phyloP scores from a whole-genome alignment of 2,888 invertebrate genomes.

The Choreutis nemorana region DNA sequence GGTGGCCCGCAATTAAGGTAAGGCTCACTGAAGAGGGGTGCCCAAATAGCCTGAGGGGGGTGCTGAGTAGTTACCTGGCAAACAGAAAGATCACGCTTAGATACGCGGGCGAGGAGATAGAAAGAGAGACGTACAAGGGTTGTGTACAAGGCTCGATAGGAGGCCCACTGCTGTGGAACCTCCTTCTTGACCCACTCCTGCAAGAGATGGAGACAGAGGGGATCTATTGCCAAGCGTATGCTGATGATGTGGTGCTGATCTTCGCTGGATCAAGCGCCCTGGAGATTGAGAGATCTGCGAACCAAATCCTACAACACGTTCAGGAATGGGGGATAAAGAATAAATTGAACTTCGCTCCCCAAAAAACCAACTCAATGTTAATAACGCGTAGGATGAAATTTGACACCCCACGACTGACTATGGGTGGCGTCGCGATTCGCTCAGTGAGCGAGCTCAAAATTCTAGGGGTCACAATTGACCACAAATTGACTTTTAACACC shows the following conservation, averaged over 20 bases:
- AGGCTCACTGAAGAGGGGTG: conserved; percentile 7
- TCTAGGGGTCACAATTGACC: background rate
- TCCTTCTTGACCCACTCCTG: conserved; percentile 8
- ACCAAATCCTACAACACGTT: conserved; percentile 2
- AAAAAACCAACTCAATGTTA: conserved; percentile 9
- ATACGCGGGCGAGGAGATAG: background rate
- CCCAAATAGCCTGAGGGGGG: conserved; percentile 5
- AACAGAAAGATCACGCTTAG: background rate
- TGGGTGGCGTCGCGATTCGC: conserved; percentile 3
- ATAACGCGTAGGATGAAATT: conserved; percentile 8
- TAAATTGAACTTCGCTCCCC: conserved; percentile 9
- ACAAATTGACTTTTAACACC: conserved; percentile 6
- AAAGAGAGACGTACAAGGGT: conserved; percentile 7
- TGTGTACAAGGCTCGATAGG: conserved; percentile 10
- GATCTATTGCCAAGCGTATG: conserved; percentile 6
- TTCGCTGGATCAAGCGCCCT: background rate
- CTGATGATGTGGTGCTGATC: conserved; percentile 6
- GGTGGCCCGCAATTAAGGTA: conserved; percentile 9
- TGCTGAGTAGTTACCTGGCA: conserved; percentile 7
- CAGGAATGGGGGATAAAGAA: conserved; percentile 7
- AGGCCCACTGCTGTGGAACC: conserved; percentile 11
- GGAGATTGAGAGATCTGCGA: background rate
- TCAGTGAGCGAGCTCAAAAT: background rate
- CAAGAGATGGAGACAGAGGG: background rate
- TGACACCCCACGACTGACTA: conserved; percentile 4